Evolutionary conservation across 2,888 invertebrate genomes (phyloP).

Genomic region (Lasioglossum leucozonium): DNA sequence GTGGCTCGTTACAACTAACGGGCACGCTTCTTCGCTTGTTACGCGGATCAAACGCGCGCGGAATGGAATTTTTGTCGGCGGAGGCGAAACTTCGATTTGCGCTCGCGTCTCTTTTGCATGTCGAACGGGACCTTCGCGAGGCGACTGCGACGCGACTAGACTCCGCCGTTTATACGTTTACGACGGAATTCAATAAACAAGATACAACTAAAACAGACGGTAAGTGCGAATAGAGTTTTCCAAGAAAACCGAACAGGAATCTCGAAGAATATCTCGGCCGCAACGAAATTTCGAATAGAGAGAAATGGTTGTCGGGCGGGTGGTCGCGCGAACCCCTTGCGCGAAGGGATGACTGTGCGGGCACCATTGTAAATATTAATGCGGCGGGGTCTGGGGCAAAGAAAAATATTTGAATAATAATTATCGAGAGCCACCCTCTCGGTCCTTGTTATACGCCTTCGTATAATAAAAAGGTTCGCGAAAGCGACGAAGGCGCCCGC

Average conservation of each 20-base stretch:
- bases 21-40: conserved; percentile 77
- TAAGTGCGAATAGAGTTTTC: no score
- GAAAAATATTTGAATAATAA: conserved; percentile 83
- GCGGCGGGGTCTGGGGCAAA: conserved; percentile 72
- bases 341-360: conserved; percentile 63
- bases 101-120: conserved; percentile 14
- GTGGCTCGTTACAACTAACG: conserved; percentile 36
- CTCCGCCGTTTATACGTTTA: not conserved
- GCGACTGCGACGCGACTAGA: not conserved
- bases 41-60: conserved; percentile 79
- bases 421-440: conserved; percentile 70
- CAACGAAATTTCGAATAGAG: not conserved
- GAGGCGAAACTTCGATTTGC: conserved; percentile 38
- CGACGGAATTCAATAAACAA: not conserved
- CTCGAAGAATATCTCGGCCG: no score
- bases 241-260: no score
- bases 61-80: conserved; percentile 77
- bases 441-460: conserved; percentile 66
- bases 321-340: conserved; percentile 39
- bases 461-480: conserved; percentile 70
- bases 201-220: no score
- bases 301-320: conserved; percentile 22
- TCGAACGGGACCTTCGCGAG: not conserved
- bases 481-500: conserved; percentile 58
- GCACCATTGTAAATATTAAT: conserved; percentile 81